Percentiles rank a stretch among this genome's conserved stretches.
These are phyloP conservation scores for Atrichornis clamosus DNA, from an alignment of 2,113 vertebrate species.

Conservation along the genomic window DNA sequence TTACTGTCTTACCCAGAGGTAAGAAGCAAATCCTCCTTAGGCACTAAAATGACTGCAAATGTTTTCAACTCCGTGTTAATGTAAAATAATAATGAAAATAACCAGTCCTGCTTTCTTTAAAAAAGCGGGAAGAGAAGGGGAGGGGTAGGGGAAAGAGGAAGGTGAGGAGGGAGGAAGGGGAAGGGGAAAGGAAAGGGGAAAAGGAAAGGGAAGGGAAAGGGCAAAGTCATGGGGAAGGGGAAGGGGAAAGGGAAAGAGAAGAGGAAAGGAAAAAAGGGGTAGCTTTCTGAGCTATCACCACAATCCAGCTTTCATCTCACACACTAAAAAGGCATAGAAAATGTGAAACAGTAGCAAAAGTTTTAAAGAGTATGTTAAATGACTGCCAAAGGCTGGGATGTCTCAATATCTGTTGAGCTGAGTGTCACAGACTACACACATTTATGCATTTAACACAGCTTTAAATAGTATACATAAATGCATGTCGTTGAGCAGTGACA, in stretches of 20 bases:
- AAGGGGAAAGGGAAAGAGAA: not conserved
- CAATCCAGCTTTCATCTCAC: not conserved
- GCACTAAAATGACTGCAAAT: slow-evolving; percentile 52
- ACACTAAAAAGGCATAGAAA: not conserved
- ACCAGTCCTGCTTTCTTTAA: not conserved
- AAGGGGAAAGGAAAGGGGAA: not conserved
- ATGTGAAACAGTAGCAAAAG: slow-evolving; percentile 13
- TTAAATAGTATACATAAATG: slow-evolving; percentile 36
- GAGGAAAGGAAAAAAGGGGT: not conserved
- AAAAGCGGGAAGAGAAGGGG: not conserved
- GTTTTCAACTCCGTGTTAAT: slow-evolving; percentile 16
- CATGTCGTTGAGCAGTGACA: not conserved
- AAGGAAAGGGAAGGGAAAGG: not conserved
- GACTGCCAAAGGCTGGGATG: not conserved
- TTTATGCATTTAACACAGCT: not conserved
- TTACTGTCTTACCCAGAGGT: slow-evolving; percentile 29
- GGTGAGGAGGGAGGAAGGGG: not conserved
- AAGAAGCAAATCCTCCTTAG: slow-evolving; percentile 33
- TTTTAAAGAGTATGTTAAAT: slow-evolving; percentile 14
- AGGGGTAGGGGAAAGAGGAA: not conserved
- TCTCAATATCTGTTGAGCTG: slow-evolving; percentile 33
- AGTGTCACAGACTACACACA: slow-evolving; percentile 7
- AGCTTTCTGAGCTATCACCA: not conserved
- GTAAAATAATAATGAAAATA: slow-evolving; percentile 42
- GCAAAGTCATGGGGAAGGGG: not conserved